These are phyloP conservation scores for Echinops telfairi DNA, from an alignment of 2,113 vertebrate genomes.

Conservation along the genomic window DNA sequence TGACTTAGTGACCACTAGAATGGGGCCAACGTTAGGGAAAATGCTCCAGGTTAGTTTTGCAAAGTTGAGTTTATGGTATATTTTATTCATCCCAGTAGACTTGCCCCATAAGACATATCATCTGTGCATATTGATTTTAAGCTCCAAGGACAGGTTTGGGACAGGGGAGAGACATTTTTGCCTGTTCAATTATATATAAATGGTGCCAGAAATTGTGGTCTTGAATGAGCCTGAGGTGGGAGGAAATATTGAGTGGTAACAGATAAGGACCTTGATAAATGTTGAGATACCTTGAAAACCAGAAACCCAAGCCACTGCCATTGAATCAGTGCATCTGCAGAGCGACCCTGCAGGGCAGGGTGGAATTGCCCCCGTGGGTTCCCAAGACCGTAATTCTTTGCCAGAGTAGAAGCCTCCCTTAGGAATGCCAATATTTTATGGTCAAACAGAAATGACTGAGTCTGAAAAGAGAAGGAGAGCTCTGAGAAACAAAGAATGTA, in stretches of 20 bases:
- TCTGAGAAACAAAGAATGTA: neutral
- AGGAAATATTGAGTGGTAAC: neutral
- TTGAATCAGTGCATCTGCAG: too few relatives aligned
- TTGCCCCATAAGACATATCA: neutral
- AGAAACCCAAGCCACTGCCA: too few relatives aligned
- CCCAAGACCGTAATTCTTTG: too few relatives aligned
- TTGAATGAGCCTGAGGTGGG: too few relatives aligned
- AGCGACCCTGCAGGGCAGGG: too few relatives aligned
- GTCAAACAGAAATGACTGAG: neutral
- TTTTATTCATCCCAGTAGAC: neutral
- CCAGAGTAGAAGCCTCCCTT: too few relatives aligned
- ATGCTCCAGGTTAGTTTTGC: neutral
- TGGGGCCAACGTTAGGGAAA: neutral
- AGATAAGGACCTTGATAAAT: neutral
- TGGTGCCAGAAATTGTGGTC: neutral
- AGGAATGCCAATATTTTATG: neutral
- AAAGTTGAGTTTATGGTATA: neutral
- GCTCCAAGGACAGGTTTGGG: neutral
- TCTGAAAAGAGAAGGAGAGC: neutral
- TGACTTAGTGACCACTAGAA: neutral
- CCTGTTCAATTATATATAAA: neutral
- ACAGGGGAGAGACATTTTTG: neutral
- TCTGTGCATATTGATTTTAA: too few relatives aligned
- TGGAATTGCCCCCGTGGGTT: too few relatives aligned
- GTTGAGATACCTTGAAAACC: neutral